A percentile compares a stretch with the other conserved stretches of the same genome.
Conservation (phyloP, 2,797 vertebrate genomes). For the Orestias chungarensis region DNA sequence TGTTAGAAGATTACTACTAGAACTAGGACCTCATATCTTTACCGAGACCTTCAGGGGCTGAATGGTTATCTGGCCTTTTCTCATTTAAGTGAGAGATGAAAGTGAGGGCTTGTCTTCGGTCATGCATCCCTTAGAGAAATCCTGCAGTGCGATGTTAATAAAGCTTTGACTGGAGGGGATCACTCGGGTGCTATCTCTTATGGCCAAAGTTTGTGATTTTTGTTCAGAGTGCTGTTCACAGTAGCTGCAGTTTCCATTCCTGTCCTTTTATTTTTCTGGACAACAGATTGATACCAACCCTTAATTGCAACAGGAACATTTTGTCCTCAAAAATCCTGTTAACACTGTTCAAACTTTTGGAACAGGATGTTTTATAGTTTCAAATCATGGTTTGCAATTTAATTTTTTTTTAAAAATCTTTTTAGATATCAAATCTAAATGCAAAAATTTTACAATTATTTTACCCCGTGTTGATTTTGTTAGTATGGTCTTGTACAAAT, state of each 20-base stretch:
- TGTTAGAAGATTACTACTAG: conserved; percentile 62
- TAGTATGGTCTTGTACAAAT: neutral
- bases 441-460: neutral
- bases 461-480: neutral
- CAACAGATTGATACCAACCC: conserved; percentile 5
- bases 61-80: conserved; percentile 72
- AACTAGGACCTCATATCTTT: conserved; percentile 52
- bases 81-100: conserved; percentile 74
- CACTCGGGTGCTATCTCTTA: conserved; percentile 53
- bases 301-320: conserved; percentile 29
- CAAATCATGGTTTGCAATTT: conserved; percentile 19
- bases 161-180: conserved; percentile 63
- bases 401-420: neutral
- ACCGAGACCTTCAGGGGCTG: conserved; percentile 57
- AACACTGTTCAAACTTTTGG: neutral
- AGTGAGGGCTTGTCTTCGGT: conserved; percentile 61
- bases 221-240: conserved; percentile 39
- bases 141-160: conserved; percentile 67
- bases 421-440: neutral
- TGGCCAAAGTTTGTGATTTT: conserved; percentile 49
- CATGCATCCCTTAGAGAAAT: conserved; percentile 68
- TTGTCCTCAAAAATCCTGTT: conserved; percentile 13
- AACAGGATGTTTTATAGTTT: conserved; percentile 17
- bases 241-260: conserved; percentile 36
- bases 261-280: conserved; percentile 39